phyloP scores from a whole-genome alignment of 2,888 invertebrate species.

The Notodonta ziczac region DNA sequence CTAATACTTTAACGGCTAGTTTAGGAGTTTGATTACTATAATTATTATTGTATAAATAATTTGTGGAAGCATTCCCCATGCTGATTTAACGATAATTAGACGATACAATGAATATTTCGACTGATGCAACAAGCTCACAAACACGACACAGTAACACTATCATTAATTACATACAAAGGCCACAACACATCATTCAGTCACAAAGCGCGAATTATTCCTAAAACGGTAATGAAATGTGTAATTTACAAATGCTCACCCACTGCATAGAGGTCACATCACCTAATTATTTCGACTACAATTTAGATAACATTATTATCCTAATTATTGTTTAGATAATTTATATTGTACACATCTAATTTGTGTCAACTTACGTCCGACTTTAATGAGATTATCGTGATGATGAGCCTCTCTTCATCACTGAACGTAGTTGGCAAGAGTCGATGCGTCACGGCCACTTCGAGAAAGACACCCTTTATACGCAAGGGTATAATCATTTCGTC shows the following conservation, averaged over 20 bases:
- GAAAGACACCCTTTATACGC: conserved; percentile 60
- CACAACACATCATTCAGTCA: conserved; percentile 84
- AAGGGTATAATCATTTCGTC: conserved; percentile 37
- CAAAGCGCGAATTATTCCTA: conserved; percentile 76
- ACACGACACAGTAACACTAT: conserved; percentile 69
- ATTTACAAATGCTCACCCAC: conserved; percentile 58
- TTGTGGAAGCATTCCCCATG: conserved; percentile 75
- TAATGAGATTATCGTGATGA: conserved; percentile 59
- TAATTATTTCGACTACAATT: conserved; percentile 61
- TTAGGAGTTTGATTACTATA: conserved; percentile 60
- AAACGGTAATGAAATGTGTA: conserved; percentile 63
- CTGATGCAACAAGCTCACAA: conserved; percentile 79
- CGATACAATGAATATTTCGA: conserved; percentile 63
- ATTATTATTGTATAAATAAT: conserved; percentile 63
- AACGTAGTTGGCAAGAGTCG: conserved; percentile 66
- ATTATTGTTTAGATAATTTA: conserved; percentile 66
- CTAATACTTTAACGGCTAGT: conserved; percentile 72
- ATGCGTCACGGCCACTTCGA: conserved; percentile 50
- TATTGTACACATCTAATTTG: conserved; percentile 67
- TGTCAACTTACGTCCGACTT: conserved; percentile 62
- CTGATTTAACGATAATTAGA: conserved; percentile 58
- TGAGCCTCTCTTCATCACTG: conserved; percentile 61
- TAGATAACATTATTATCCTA: conserved; percentile 64
- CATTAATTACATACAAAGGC: conserved; percentile 81
- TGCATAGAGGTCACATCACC: conserved; percentile 47